Evolutionary conservation across 2,797 vertebrate genomes (phyloP), one percentile per base, ranked within the genome.

Genomic region (Coregonus sp.): DNA sequence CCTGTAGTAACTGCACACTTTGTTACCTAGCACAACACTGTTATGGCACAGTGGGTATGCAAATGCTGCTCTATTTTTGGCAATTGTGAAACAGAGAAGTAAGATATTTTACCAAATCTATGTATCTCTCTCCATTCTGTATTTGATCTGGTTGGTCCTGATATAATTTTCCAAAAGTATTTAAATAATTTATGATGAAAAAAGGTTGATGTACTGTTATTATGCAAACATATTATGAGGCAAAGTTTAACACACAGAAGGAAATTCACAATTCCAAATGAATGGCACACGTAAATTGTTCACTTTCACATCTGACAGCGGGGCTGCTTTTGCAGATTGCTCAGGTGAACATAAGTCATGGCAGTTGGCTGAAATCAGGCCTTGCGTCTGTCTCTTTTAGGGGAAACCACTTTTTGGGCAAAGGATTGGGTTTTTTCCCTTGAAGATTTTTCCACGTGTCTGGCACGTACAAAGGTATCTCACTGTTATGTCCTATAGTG

Each of bases 31-130:
- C 87, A 89, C 81, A 47, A 80, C 78, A 31, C 65, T 72, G 80
- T 85, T 76, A 83, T 89, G 84, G 80, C 82, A 50, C 84, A 74
- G 86, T 83, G 86, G 81, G 82, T 88, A 87, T 91, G 89, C 88
- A 90, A 91, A 91, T 85, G 75, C 0, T 25, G 76, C 70, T 81
- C 89, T 91, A 91, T 92, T 90, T 92, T 85, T 80, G 79, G 81
- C 90, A 78, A 74, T 78, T 81, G 84, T 82, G 82, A 86, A 79
- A 54, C 78, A 72, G 47, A 73, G 50, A 89, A 89, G 86, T 81
- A 79, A 80, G 59, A 85, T 82, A 75, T 70, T 81, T 72, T 47
- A 37, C 16, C 12, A 72, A 51, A 20, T 56, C 7, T 4, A 65
- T 56, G 14, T 69, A 18, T n/a, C 76, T 83, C 70, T 12, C 15